Evolutionary conservation across 2,888 invertebrate species (phyloP), one percentile per base, ranked within the genome.

Genomic region (Orthosia gothica): DNA sequence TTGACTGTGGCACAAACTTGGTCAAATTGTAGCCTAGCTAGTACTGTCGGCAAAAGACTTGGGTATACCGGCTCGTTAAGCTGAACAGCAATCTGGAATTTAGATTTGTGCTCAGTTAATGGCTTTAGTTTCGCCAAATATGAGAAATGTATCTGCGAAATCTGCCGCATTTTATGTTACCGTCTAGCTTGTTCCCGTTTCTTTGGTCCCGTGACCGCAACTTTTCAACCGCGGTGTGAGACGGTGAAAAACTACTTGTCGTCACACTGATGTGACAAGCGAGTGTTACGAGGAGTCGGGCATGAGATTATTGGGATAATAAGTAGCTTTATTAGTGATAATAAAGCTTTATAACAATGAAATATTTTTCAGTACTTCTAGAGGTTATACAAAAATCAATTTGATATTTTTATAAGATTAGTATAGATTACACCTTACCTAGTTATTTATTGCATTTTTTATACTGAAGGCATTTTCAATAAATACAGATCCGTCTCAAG

Each of bases 1-100:
- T 58, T 52, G 23, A 58, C 12, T 9, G 26, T n/a, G 15, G 2
- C n/a, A 57, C 66, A 26, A 66, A 74, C 67, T 66, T 73, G 15
- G 12, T 1, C 3, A 9, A 50, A 26, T 65, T 26, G 12, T 20
- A n/a, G 18, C 65, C 15, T 20, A 55, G 23, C 23, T 50, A 0
- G 20, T 50, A 65, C 49, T 49, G 32, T 13, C 23, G 1, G 3
- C 45, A 18, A 16, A 50, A 20, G 5, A 59, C 4, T 45, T n/a
- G 3, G n/a, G 2, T 5, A 20, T 7, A 18, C 26, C 5, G 32
- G 12, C 5, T 58, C 5, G 18, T 40, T 40, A 59, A n/a, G 20
- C 20, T n/a, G 12, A n/a, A 1, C n/a, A n/a, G 20, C 15, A 45
- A 20, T 45, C 45, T 15, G 15, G 20, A 13, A 45, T 13, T 45